phyloP scores from a whole-genome alignment of 1,140 invertebrate species.

The Atta cephalotes region DNA sequence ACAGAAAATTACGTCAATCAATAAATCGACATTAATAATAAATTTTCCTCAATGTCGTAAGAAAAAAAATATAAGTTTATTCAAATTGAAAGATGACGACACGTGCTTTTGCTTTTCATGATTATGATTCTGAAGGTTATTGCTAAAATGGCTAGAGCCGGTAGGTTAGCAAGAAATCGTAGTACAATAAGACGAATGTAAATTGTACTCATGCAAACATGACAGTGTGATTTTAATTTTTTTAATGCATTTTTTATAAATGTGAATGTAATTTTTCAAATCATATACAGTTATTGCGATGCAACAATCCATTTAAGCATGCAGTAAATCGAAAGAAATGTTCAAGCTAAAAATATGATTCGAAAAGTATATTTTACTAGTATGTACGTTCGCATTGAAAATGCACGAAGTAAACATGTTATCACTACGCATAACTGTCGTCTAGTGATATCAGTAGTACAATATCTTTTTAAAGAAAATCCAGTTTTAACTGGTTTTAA shows the following conservation, averaged over 20 bases:
- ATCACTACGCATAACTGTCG: not conserved
- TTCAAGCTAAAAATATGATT: not conserved
- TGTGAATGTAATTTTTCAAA: not conserved
- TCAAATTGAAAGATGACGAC: not conserved
- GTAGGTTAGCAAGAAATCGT: not conserved
- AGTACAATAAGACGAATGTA: not conserved
- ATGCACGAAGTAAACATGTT: not conserved
- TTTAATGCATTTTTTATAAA: not conserved
- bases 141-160: not conserved
- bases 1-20: not conserved
- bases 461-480: not conserved
- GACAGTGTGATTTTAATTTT: not conserved
- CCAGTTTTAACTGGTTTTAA: not conserved
- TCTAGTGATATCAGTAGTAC: not conserved
- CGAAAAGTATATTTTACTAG: not conserved
- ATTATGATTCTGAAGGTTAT: not conserved
- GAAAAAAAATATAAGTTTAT: not conserved
- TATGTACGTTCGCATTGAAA: not conserved
- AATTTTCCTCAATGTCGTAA: not conserved
- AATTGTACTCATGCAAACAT: not conserved
- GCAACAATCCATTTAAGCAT: not conserved
- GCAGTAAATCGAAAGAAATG: not conserved
- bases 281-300: not conserved
- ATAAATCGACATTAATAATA: not conserved
- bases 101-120: not conserved